phyloP scores from a whole-genome alignment of 2,797 vertebrate species.

The Sebastes alutus region DNA sequence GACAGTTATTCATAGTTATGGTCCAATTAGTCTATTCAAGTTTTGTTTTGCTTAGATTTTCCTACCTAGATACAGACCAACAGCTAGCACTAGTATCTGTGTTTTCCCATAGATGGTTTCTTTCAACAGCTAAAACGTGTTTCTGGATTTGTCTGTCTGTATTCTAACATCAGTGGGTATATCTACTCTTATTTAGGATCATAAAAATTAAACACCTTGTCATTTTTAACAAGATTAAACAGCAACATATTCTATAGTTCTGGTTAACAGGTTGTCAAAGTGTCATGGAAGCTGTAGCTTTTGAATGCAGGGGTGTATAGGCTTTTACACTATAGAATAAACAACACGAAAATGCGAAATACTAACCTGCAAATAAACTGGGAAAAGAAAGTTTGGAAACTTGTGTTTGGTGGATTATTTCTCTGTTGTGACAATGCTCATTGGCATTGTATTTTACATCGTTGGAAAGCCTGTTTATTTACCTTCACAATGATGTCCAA shows the following conservation, averaged over 20 bases:
- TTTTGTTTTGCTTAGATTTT: neutral
- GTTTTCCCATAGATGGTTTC: neutral
- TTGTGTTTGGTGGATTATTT: too few relatives aligned
- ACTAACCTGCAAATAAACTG: fast-evolving
- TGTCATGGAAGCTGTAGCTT: neutral
- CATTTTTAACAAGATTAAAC: neutral
- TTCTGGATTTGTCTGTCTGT: neutral
- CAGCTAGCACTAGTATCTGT: neutral
- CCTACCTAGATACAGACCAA: neutral
- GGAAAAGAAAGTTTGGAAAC: too few relatives aligned
- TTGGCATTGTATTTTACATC: too few relatives aligned
- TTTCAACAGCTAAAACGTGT: neutral
- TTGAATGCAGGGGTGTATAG: too few relatives aligned
- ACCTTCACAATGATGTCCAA: too few relatives aligned
- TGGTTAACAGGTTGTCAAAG: neutral
- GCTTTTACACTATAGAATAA: too few relatives aligned
- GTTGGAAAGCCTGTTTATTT: too few relatives aligned
- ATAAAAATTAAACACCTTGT: neutral
- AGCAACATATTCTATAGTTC: neutral
- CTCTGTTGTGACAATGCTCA: too few relatives aligned
- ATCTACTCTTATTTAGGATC: neutral
- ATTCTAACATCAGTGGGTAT: neutral
- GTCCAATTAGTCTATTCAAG: neutral
- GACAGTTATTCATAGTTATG: conserved; percentile 1
- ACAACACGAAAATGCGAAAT: too few relatives aligned